These are phyloP conservation scores for Heliothis subflexa DNA, from an alignment of 1,140 invertebrate genomes.

Conservation along the genomic window DNA sequence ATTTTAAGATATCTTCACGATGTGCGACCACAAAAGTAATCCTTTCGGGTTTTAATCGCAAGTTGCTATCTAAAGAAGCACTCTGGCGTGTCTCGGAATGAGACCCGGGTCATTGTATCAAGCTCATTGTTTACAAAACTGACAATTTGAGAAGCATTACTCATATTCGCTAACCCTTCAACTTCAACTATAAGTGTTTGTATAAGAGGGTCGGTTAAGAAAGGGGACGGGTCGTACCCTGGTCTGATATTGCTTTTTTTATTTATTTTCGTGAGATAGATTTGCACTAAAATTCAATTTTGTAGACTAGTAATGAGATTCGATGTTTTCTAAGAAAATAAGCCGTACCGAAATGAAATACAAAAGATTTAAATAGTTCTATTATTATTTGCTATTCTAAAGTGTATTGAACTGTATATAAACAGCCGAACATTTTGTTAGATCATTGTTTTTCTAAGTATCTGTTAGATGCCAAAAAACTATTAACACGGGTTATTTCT, in stretches of 20 bases:
- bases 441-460: conserved; percentile 21
- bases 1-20: too few relatives aligned
- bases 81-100: background rate
- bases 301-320: too few relatives aligned
- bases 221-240: conserved; percentile 7
- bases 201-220: conserved; percentile 19
- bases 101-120: conserved; percentile 13
- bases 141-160: conserved; percentile 14
- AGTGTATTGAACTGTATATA: conserved; percentile 30
- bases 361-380: background rate
- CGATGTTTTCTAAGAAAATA: too few relatives aligned
- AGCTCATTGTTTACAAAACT: conserved; percentile 15
- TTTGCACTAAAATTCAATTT: too few relatives aligned
- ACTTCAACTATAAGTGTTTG: conserved; percentile 23
- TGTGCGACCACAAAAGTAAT: too few relatives aligned
- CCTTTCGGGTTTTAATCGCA: too few relatives aligned
- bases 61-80: too few relatives aligned
- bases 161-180: conserved; percentile 24
- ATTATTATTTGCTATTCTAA: background rate
- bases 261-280: too few relatives aligned
- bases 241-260: too few relatives aligned
- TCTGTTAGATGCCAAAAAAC: conserved; percentile 26
- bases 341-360: too few relatives aligned
- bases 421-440: conserved; percentile 3
- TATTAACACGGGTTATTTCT: conserved; percentile 3